phyloP scores from a whole-genome alignment of 2,113 vertebrate genomes.

The Apus apus region DNA sequence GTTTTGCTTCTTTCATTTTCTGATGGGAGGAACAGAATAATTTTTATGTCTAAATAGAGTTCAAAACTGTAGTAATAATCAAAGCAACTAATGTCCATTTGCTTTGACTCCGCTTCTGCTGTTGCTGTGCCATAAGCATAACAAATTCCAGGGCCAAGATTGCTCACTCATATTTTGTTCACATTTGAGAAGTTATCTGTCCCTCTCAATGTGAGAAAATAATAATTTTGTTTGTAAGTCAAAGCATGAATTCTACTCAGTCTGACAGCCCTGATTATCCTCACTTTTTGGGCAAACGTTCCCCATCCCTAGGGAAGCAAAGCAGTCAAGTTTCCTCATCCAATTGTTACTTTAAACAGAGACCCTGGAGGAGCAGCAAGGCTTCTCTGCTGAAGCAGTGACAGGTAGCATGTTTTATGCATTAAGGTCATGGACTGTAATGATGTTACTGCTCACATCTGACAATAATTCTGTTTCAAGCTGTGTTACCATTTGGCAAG shows the following conservation, averaged over 20 bases:
- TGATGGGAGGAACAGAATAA: not conserved
- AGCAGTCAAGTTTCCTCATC: not conserved
- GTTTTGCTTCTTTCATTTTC: not conserved
- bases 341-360: not conserved
- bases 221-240: not conserved
- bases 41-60: not conserved
- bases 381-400: not conserved
- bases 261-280: not conserved
- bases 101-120: not conserved
- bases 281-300: not conserved
- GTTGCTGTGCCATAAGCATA: not conserved
- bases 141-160: not conserved
- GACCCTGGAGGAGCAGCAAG: not conserved
- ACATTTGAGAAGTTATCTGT: not conserved
- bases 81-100: not conserved
- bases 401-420: not conserved
- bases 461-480: not conserved
- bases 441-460: not conserved
- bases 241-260: not conserved
- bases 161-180: not conserved
- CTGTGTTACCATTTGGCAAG: not conserved
- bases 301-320: not conserved
- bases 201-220: not conserved
- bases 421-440: not conserved
- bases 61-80: not conserved